A percentile compares a stretch with the other conserved stretches of the same genome.
phyloP scores from a whole-genome alignment of 2,888 invertebrate species.

The Ecdyonurus torrentis region DNA sequence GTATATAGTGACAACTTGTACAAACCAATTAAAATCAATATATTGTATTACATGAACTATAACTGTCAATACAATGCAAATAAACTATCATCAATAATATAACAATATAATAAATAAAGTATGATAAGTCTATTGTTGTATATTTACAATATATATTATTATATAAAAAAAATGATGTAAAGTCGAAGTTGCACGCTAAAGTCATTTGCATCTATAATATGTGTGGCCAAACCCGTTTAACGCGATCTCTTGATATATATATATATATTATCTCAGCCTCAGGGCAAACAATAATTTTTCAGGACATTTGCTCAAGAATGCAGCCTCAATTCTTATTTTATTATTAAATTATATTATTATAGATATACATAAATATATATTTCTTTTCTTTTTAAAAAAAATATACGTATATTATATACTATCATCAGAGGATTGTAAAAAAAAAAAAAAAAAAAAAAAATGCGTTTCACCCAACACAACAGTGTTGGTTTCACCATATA shows the following conservation, averaged over 20 bases:
- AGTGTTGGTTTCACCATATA: not conserved
- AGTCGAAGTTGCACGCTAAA: not conserved
- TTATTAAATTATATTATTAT: not conserved
- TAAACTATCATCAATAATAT: not conserved
- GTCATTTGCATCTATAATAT: not conserved
- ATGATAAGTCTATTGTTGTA: not conserved
- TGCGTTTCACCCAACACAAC: no score
- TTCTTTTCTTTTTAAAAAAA: no score
- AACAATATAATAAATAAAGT: constrained; percentile 2
- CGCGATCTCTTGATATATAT: no score
- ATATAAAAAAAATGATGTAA: not conserved
- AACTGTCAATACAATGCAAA: no score
- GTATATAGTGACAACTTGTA: no score
- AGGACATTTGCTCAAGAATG: constrained; percentile 3
- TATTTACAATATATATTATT: not conserved
- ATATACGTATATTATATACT: no score
- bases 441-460: not conserved
- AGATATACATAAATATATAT: not conserved
- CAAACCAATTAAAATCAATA: no score
- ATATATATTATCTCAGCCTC: not conserved
- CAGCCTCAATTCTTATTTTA: not conserved
- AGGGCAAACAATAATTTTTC: constrained; percentile 2
- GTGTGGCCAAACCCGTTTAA: constrained; percentile 1
- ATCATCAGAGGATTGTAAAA: not conserved
- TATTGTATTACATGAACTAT: no score